A percentile compares a stretch with the other conserved stretches of the same genome.
phyloP scores from a whole-genome alignment of 2,797 vertebrate genomes.

The Aldrovandia affinis region DNA sequence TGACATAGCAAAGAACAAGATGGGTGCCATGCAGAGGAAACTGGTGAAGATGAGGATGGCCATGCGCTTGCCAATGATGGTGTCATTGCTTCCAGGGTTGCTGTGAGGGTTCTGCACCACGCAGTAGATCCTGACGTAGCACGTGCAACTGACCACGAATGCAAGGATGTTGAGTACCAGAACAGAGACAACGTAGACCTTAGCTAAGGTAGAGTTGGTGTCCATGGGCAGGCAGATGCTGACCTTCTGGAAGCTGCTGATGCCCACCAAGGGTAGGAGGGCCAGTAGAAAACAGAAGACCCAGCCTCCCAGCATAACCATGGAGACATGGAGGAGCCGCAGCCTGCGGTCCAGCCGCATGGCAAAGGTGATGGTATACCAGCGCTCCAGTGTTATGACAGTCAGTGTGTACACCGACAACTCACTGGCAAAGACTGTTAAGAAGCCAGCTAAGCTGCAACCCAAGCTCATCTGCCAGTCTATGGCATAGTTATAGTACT shows the following conservation, averaged over 20 bases:
- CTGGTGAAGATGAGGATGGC: constrained; percentile 86
- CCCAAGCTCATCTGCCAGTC: constrained; percentile 87
- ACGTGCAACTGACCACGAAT: constrained; percentile 81
- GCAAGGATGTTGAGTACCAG: constrained; percentile 79
- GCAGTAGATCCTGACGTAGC: constrained; percentile 84
- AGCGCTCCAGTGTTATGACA: constrained; percentile 84
- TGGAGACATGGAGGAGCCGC: constrained; percentile 66
- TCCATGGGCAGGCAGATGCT: constrained; percentile 91
- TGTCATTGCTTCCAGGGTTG: constrained; percentile 80
- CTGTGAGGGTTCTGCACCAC: constrained; percentile 83
- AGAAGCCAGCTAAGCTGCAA: constrained; percentile 80
- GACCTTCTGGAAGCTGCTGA: constrained; percentile 87
- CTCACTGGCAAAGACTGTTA: constrained; percentile 85
- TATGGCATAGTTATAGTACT: constrained; percentile 84
- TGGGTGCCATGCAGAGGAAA: constrained; percentile 86
- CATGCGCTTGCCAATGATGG: constrained; percentile 86
- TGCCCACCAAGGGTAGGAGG: constrained; percentile 77
- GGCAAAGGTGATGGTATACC: constrained; percentile 84
- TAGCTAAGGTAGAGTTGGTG: constrained; percentile 71
- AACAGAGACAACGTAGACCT: constrained; percentile 75
- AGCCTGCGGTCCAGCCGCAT: constrained; percentile 82
- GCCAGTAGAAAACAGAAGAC: constrained; percentile 74
- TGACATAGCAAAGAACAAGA: constrained; percentile 87
- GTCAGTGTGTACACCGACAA: constrained; percentile 85
- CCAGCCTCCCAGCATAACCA: constrained; percentile 82